Conservation (phyloP, 2,888 invertebrate genomes). For the Rhopalosiphum nymphaeae region DNA sequence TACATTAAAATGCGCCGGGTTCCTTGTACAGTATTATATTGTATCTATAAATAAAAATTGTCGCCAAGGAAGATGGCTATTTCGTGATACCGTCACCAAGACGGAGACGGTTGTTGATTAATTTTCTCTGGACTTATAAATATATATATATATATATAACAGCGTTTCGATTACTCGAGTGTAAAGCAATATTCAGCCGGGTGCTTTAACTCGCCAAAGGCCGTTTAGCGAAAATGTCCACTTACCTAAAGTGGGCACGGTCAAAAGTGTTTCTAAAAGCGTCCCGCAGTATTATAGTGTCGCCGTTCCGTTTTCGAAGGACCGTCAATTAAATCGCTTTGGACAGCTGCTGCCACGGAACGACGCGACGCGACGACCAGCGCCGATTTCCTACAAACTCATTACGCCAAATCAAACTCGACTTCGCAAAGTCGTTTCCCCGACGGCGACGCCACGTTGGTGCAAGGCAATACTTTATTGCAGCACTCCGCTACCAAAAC, state of each 20-base stretch:
- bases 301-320: background rate
- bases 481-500: background rate
- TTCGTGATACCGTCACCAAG: background rate
- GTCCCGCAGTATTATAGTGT: background rate
- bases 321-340: conserved; percentile 45
- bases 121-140: background rate
- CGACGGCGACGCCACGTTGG: background rate
- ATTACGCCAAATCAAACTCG: conserved; percentile 1
- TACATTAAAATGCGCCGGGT: background rate
- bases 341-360: background rate
- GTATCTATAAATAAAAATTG: background rate
- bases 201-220: background rate
- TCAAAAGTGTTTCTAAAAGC: conserved; percentile 35
- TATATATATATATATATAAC: conserved; percentile 3
- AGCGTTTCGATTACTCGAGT: conserved; percentile 42
- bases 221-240: conserved; percentile 34
- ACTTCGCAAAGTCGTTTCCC: conserved; percentile 29
- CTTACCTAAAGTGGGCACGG: conserved; percentile 49
- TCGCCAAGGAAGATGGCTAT: background rate
- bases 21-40: background rate
- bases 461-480: background rate
- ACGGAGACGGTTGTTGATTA: conserved; percentile 20
- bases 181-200: background rate
- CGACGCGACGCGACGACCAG: background rate
- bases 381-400: conserved; percentile 8